Evolutionary conservation across 1,140 invertebrate species (phyloP), one percentile per base, ranked within the genome.

Genomic region (Phthorimaea operculella): DNA sequence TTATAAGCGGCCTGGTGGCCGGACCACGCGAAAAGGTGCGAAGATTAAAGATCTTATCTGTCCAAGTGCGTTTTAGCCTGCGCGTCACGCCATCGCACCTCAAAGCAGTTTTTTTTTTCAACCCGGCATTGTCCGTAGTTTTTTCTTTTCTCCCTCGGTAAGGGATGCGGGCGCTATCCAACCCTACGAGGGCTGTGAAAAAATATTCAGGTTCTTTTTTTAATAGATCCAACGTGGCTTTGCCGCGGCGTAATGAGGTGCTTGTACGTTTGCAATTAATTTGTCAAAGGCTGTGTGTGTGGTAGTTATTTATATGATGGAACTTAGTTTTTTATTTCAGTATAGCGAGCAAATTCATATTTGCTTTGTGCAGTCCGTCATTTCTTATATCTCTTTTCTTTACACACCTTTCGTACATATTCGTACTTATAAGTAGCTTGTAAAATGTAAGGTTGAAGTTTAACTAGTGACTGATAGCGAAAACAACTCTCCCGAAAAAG

Each of bases 41-140:
- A 83, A 76, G 78, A 83, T 83, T 82, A 82, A 80, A 83, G 80
- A 83, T 83, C 55, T 59, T 83, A 83, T 83, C 78, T 64, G 69
- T 60, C 64, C 63, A 62, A 77, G 76, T 80, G 74, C 76, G 78
- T 79, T 76, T 72, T 75, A 18, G 21, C 21, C 21, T 28, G 58
- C 62, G 72, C 66, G 58, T 71, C 70, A 72, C 69, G 63, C 58
- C 51, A 28, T 54, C 42, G 61, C 67, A 68, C 56, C 70, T 72
- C 63, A 76, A 74, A 76, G 63, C 63, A 54, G 52, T 53, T 36
- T 48, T 58, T 59, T 66, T 57, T 62, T 63, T 73, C 67, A 70
- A 67, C 59, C 60, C 58, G 63, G 63, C 66, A 63, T 70, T 70
- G 57, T 68, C 44, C 44, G 55, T 48, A 50, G 56, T 68, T 64